Evolutionary conservation across 2,113 vertebrate species (phyloP), one percentile per base, ranked within the genome.

Genomic region (zebrafish (Danio rerio)): DNA sequence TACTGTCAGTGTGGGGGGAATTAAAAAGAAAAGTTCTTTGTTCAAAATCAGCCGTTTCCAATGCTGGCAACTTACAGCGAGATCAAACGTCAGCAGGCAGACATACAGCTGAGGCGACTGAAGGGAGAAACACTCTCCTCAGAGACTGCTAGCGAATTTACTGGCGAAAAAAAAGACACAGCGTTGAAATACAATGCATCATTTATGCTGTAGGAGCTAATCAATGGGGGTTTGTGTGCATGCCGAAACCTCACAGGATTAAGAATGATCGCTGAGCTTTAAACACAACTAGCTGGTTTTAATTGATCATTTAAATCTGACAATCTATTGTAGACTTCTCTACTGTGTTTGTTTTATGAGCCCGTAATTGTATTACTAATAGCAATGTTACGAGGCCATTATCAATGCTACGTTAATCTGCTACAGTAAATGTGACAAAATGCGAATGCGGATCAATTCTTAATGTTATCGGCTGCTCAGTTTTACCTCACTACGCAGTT

Each of bases 41-140:
- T 81, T 80, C 69, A 85, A 87, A 87, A 75, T 87, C 81, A 80
- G 58, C 50, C 61, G 53, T 58, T 75, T 82, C 58, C 21, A 78
- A 21, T 45, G 52, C 21, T 18, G 55, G 40, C 31, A 59, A 74
- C 68, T 31, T 63, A 43, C 16, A 58, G 42, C 3, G 42, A 40
- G 71, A 78, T 13, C 50, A 76, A 71, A 82, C n/a, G 55, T 56
- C 18, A 63, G 50, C 6, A 58, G 53, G 9, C 47, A 55, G 76
- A 53, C 12, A 15, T n/a, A 43, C 76, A 66, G 59, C 59, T 52
- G 49, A 50, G 42, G 75, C 59, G 49, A 78, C 18, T n/a, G 59
- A 63, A 52, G 0, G 9, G 42, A 21, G 47, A 78, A 66, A 43
- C 16, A 66, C 40, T 53, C 53, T 50, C 16, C 8, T 78, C 20